Base-by-base conservation (phyloP, 2,888 invertebrate species). In the Lochmaea crataegi region DNA sequence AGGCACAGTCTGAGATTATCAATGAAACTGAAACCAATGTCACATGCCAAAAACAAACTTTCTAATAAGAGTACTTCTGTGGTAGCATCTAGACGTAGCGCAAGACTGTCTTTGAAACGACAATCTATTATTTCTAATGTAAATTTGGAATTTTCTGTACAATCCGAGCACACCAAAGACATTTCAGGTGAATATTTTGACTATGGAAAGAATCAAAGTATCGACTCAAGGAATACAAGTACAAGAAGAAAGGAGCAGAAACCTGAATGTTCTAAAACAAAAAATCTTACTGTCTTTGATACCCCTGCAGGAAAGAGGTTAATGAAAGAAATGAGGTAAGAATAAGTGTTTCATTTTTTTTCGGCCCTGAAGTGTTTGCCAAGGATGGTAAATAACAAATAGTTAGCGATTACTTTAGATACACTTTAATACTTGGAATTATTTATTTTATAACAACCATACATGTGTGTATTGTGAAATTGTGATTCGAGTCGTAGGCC, bases 1-100 rank as follows among this genome's bases (percentile, higher is more conserved):
- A 76, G 80, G 63, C 70, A 76, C 67, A 80, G 80, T 74, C 58
- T 69, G 42, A 68, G 80, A 48, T 65, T 79, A 32, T 79, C 80
- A 11, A 64, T 77, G 48, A 80, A 74, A n/a, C n/a, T n/a, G n/a
- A n/a, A n/a, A 60, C 3, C n/a, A 14, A 48, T 48, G 45, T n/a
- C 45, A 12, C 48, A 14, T 7, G n/a, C 14, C n/a, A 48, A 48
- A 48, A 48, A 14, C 3, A n/a, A 48, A n/a, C n/a, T n/a, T 48
- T 14, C 14, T 48, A 5, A 48, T 48, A 14, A n/a, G 2, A n/a
- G 3, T 45, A 12, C 12, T 12, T 11, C 48, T 48, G 48, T 53
- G 7, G 11, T 18, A 53, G 6, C 53, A 10, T 1, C 18, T 6
- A 53, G 18, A 1, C 18, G 53, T 9, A 53, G 53, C 3, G 11